Percentiles rank a stretch among this genome's conserved stretches.
These are phyloP conservation scores for Elgaria multicarinata DNA, from an alignment of 2,113 vertebrate species.

Conservation along the genomic window DNA sequence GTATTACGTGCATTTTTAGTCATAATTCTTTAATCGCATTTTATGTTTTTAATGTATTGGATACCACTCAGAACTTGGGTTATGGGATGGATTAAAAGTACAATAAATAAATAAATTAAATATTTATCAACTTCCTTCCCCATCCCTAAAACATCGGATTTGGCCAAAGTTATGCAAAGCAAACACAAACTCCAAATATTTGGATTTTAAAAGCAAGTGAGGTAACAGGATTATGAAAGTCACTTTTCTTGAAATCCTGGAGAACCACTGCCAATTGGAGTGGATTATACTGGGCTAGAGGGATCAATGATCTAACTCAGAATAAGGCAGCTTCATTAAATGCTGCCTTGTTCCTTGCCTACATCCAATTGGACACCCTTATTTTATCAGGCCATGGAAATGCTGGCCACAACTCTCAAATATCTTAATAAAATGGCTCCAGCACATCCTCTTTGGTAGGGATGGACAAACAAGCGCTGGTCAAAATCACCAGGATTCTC, in stretches of 20 bases:
- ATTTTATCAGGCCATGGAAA: constrained; percentile 17
- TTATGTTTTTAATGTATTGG: too few relatives aligned
- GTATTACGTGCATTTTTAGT: too few relatives aligned
- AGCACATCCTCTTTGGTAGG: constrained; percentile 40
- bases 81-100: too few relatives aligned
- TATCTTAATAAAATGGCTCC: not conserved
- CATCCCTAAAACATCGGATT: not conserved
- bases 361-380: not conserved
- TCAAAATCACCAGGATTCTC: too few relatives aligned
- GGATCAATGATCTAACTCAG: not conserved
- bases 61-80: too few relatives aligned
- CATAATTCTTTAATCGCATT: too few relatives aligned
- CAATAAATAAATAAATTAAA: too few relatives aligned
- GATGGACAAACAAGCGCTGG: too few relatives aligned
- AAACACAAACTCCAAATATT: constrained; percentile 62
- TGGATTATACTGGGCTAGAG: not conserved
- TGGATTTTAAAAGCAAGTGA: not conserved
- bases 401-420: constrained; percentile 36
- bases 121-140: too few relatives aligned
- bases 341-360: too few relatives aligned
- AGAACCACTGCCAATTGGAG: not conserved
- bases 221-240: not conserved
- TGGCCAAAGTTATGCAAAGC: constrained; percentile 54
- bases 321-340: not conserved
- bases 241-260: not conserved